These are phyloP conservation scores for Gymnoscopelus braueri DNA, from an alignment of 2,797 vertebrate genomes.

Conservation along the genomic window DNA sequence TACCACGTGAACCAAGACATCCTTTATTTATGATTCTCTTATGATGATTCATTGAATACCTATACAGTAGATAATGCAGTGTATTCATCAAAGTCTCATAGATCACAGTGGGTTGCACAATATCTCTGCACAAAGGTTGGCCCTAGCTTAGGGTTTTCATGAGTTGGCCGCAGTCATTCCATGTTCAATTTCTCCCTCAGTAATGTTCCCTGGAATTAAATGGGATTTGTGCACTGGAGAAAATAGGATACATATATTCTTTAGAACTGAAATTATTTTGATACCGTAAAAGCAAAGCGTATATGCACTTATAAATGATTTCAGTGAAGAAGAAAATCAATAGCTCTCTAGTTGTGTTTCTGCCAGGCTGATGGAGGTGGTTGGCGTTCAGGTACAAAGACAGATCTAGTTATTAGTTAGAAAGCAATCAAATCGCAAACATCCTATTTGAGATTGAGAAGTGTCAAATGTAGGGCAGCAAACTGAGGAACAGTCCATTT, in stretches of 20 bases:
- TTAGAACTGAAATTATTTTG: constrained; percentile 73
- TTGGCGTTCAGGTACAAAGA: constrained; percentile 67
- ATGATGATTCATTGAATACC: constrained; percentile 45
- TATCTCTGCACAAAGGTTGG: constrained; percentile 33
- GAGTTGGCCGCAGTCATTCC: constrained; percentile 38
- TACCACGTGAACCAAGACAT: constrained; percentile 18
- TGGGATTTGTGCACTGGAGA: constrained; percentile 66
- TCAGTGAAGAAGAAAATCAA: constrained; percentile 69
- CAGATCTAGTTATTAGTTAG: constrained; percentile 74
- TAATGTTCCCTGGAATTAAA: constrained; percentile 69
- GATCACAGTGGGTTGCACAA: constrained; percentile 34
- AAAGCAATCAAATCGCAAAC: constrained; percentile 79
- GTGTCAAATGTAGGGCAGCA: constrained; percentile 67
- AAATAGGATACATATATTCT: constrained; percentile 70
- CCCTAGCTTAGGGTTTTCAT: constrained; percentile 56
- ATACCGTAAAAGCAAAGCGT: constrained; percentile 69
- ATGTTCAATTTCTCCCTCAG: constrained; percentile 66
- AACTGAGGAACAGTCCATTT: constrained; percentile 69
- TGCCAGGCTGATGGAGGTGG: constrained; percentile 75
- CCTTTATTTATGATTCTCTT: constrained; percentile 35
- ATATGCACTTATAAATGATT: constrained; percentile 75
- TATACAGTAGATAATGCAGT: constrained; percentile 28
- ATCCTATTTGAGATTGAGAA: constrained; percentile 71
- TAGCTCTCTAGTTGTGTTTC: constrained; percentile 75
- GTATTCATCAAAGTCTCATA: constrained; percentile 39